Conservation (phyloP, 1,140 invertebrate genomes). For the Drosophila chauvacae region DNA sequence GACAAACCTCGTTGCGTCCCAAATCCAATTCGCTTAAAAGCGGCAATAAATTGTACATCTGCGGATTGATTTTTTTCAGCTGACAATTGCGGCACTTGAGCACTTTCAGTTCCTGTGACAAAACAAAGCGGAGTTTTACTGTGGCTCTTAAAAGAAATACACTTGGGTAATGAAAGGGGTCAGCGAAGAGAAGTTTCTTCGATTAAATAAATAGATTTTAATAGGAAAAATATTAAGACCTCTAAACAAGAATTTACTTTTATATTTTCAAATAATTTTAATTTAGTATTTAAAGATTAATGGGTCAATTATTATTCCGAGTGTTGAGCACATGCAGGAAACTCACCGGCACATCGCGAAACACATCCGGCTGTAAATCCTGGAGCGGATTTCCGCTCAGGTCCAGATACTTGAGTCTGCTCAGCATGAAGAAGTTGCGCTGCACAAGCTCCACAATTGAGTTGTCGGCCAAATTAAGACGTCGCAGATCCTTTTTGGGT, state of each 20-base stretch:
- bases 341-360: constrained; percentile 89
- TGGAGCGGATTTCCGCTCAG: constrained; percentile 90
- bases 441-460: constrained; percentile 88
- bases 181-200: not conserved
- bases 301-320: not conserved
- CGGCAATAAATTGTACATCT: constrained; percentile 90
- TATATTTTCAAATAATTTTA: too few relatives aligned
- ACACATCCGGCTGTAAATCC: constrained; percentile 90
- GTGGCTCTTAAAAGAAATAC: constrained; percentile 5
- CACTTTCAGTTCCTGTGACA: constrained; percentile 87
- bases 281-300: not conserved
- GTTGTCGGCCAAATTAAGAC: constrained; percentile 90
- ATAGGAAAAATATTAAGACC: not conserved
- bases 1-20: constrained; percentile 88
- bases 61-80: constrained; percentile 90
- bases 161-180: not conserved
- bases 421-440: constrained; percentile 88
- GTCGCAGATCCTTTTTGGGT: constrained; percentile 85
- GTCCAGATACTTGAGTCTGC: constrained; percentile 89
- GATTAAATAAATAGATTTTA: not conserved
- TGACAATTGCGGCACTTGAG: constrained; percentile 89
- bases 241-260: not conserved
- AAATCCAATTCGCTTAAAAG: constrained; percentile 90
- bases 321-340: constrained; percentile 22
- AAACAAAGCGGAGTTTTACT: constrained; percentile 23